Base-by-base conservation (phyloP, 2,797 vertebrate species). In the Hapalemur alaotrensis region DNA sequence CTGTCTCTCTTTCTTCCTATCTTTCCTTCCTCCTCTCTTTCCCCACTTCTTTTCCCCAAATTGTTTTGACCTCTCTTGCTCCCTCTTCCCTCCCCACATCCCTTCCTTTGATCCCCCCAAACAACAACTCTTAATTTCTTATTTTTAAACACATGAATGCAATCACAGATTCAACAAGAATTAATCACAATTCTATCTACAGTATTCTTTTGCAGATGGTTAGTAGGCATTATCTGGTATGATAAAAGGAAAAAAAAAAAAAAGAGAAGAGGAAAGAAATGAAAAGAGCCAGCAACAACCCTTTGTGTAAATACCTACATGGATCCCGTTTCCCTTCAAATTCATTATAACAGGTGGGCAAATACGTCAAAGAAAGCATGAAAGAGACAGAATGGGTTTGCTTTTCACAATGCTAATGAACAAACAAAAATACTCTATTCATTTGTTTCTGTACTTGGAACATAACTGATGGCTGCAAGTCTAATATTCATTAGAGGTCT, bases 361-460 rank as follows among this genome's bases (percentile, higher is more conserved):
- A 87, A 84, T 69, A n/a, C 63, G 79, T 84, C 59, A 90, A 89
- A 75, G 50, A 69, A 28, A 82, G 17, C 11, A 15, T 23, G 23
- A 93, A 80, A 54, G 30, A 96, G 48, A 95, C 11, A 63, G 86
- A 94, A 18, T 67, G 52, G 78, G 28, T 76, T 91, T 91, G n/a
- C 38, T 86, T 73, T 95, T 30, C 50, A 43, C 12, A 81, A 20
- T 48, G 48, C 30, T 93, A 96, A 92, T 92, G 50, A 67, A 86
- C 50, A 92, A 95, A 96, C 25, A 78, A 41, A 85, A 90, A 25
- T 32, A 14, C 12, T n/a, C 15, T 43, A 25, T 84, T 93, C 38
- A 88, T 93, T 93, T 65, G 61, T 79, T 82, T 89, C 67, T 75
- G 10, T 79, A 43, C n/a, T 95, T 88, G 73, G 94, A 50, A 61